phyloP scores from a whole-genome alignment of 2,113 vertebrate genomes.

The Phalacrocorax brasilianus region DNA sequence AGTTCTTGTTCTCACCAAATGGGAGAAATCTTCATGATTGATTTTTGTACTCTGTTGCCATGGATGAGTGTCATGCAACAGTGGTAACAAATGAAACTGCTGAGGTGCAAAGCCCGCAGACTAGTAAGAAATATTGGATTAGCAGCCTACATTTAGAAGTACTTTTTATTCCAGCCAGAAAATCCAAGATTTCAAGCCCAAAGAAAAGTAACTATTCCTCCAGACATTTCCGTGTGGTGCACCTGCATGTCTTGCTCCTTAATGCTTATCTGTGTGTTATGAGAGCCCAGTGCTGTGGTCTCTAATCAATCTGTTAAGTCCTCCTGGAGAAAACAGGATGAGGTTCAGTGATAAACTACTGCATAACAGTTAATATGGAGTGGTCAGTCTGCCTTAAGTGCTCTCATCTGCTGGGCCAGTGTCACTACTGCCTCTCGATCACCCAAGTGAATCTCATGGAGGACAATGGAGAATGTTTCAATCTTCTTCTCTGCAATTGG shows the following conservation, averaged over 20 bases:
- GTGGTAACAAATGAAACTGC: not conserved
- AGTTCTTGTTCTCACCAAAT: not conserved
- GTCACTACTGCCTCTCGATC: not conserved
- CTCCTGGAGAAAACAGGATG: not conserved
- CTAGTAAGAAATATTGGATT: not conserved
- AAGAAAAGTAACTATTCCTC: not conserved
- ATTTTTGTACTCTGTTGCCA: not conserved
- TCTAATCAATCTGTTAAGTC: not conserved
- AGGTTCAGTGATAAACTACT: not conserved
- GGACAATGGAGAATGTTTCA: not conserved
- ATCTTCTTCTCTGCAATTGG: not conserved
- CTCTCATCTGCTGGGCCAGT: not conserved
- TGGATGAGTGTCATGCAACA: not conserved
- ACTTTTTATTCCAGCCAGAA: not conserved
- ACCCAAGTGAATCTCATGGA: not conserved
- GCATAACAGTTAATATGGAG: rapidly evolving
- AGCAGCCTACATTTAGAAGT: not conserved
- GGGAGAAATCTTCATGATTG: not conserved
- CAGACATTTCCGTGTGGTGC: not conserved
- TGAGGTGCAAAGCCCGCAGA: not conserved
- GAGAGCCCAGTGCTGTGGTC: not conserved
- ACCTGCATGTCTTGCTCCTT: not conserved
- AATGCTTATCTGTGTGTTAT: not conserved
- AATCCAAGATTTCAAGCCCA: not conserved
- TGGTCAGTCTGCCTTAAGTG: not conserved